Evolutionary conservation across 1,140 invertebrate species (phyloP).

Genomic region (Drosophila sulfurigaster): DNA sequence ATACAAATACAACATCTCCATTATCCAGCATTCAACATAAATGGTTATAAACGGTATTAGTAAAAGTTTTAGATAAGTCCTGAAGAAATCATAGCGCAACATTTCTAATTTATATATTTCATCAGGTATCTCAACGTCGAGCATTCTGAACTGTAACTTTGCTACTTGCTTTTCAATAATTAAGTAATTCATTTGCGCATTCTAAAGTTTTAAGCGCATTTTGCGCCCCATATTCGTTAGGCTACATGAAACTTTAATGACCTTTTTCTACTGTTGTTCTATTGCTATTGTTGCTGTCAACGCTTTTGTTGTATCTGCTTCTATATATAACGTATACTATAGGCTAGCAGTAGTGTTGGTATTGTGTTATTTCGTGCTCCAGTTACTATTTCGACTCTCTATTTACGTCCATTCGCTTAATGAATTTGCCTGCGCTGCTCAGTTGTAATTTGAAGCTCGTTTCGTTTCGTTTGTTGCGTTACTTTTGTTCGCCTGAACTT

Average conservation of each 20-base stretch:
- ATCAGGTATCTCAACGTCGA: no score
- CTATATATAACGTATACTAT: conserved; percentile 10
- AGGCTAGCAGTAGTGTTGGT: conserved; percentile 13
- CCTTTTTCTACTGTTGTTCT: conserved; percentile 30
- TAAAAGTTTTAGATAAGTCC: no score
- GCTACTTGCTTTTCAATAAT: conserved; percentile 58
- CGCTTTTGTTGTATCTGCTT: conserved; percentile 27
- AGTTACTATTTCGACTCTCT: conserved; percentile 49
- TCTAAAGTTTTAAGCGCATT: conserved; percentile 33
- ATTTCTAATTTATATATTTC: no score
- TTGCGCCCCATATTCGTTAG: conserved; percentile 52
- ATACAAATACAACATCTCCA: no score
- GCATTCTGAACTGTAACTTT: no score
- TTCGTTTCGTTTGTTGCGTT: conserved; percentile 82
- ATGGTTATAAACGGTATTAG: no score
- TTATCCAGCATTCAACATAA: no score
- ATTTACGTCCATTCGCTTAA: conserved; percentile 57
- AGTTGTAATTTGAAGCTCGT: conserved; percentile 82
- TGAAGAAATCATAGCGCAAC: no score
- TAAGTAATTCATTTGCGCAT: conserved; percentile 47
- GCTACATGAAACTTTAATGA: conserved; percentile 69
- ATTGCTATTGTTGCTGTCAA: conserved; percentile 19
- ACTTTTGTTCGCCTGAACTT: conserved; percentile 70
- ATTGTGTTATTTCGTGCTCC: conserved; percentile 63
- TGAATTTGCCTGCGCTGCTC: conserved; percentile 67